Conservation (phyloP, 2,888 invertebrate genomes). For the Eupithecia pulchellata region DNA sequence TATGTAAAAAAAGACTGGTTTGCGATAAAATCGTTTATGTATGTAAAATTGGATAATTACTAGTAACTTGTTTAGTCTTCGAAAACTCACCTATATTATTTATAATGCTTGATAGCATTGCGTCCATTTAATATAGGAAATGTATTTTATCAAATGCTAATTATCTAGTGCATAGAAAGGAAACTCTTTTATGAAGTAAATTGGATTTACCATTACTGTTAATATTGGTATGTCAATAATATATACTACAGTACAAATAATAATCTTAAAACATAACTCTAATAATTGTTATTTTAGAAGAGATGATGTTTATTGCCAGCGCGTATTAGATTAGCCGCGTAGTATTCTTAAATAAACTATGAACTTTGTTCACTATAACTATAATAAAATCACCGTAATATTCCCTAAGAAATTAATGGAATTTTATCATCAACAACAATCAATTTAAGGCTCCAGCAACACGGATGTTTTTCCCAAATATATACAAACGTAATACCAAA, state of each 20-base stretch:
- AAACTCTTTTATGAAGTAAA: too few relatives aligned
- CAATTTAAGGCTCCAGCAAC: too few relatives aligned
- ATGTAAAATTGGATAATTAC: neutral
- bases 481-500: too few relatives aligned
- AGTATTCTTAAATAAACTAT: neutral
- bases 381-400: neutral
- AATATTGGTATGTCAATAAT: too few relatives aligned
- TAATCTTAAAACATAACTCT: too few relatives aligned
- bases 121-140: conserved; percentile 1
- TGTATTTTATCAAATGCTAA: neutral
- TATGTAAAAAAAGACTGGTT: conserved; percentile 4
- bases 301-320: neutral
- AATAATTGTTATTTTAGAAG: neutral
- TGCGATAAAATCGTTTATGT: conserved; percentile 22
- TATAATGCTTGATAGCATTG: neutral
- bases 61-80: neutral
- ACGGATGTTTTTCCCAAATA: too few relatives aligned
- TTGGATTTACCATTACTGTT: too few relatives aligned
- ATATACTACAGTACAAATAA: too few relatives aligned
- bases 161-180: neutral
- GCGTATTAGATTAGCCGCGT: neutral
- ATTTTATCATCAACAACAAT: neutral
- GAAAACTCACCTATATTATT: conserved; percentile 2
- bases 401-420: neutral
- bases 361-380: neutral